A percentile compares a stretch with the other conserved stretches of the same genome.
Evolutionary conservation across 2,888 invertebrate species (phyloP).

Genomic region (Kryphioiulus occultus): DNA sequence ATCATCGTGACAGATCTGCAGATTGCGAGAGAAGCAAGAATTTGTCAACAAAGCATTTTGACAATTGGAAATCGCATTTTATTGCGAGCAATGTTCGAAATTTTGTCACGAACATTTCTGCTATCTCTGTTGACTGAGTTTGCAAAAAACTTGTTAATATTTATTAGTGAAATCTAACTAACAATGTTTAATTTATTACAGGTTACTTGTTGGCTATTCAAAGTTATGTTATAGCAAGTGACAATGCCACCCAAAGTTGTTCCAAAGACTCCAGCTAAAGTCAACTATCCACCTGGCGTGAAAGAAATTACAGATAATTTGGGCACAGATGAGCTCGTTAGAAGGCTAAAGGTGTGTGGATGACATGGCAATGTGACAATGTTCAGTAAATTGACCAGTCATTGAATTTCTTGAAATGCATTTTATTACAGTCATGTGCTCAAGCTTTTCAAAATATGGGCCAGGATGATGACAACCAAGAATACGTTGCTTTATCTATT

Average conservation of each 20-base stretch:
- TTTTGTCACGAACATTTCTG: too few species aligned
- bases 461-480: slow-evolving; percentile 91
- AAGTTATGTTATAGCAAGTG: slow-evolving; percentile 37
- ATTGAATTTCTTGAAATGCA: background rate
- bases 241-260: slow-evolving; percentile 50
- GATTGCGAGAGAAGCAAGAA: background rate
- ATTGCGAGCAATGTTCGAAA: too few species aligned
- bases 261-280: background rate
- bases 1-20: too few species aligned
- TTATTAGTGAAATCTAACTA: too few species aligned
- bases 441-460: slow-evolving; percentile 94
- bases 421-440: slow-evolving; percentile 73
- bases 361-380: background rate
- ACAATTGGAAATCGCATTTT: too few species aligned
- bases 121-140: too few species aligned
- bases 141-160: too few species aligned
- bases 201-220: background rate
- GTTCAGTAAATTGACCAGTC: background rate
- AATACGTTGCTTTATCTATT: slow-evolving; percentile 88
- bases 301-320: slow-evolving; percentile 81
- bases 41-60: background rate
- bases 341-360: slow-evolving; percentile 81
- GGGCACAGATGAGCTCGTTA: slow-evolving; percentile 93
- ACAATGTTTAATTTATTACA: background rate
- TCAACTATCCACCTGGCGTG: slow-evolving; percentile 50